A percentile compares a stretch with the other conserved stretches of the same genome.
Conservation (phyloP, 1,140 invertebrate genomes). For the Platorchestia sp. region DNA sequence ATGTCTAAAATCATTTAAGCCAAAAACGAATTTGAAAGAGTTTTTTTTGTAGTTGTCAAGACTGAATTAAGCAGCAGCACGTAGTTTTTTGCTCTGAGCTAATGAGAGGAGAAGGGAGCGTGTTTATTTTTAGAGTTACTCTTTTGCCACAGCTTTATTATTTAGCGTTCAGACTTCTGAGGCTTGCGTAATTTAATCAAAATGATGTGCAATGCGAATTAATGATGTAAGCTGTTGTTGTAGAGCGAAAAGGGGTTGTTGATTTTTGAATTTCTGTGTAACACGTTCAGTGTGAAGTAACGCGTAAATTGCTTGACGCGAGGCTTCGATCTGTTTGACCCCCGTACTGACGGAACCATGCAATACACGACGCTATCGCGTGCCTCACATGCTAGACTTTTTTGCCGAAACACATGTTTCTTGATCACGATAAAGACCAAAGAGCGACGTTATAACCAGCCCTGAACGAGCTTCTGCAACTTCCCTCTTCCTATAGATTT, state of each 20-base stretch:
- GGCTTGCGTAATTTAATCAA: neutral
- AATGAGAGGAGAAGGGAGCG: neutral
- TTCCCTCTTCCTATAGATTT: neutral
- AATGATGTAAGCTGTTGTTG: neutral
- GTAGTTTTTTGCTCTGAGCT: neutral
- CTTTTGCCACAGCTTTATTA: neutral
- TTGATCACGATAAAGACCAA: neutral
- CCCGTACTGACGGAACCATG: neutral
- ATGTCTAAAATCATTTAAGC: neutral
- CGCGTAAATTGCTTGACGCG: neutral
- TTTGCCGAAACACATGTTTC: neutral
- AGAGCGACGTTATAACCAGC: neutral
- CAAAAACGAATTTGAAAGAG: neutral
- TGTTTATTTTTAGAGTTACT: neutral
- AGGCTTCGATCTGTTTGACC: neutral
- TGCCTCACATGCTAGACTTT: neutral
- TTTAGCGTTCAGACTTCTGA: neutral
- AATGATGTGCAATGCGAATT: neutral
- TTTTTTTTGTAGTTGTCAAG: neutral
- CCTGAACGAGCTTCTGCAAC: neutral
- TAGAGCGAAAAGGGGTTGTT: neutral
- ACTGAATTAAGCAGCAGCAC: neutral
- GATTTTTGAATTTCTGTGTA: neutral
- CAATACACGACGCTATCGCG: neutral
- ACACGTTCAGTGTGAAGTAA: neutral